Base-by-base conservation (phyloP, 2,113 vertebrate genomes). In the Nycticryphes semicollaris region DNA sequence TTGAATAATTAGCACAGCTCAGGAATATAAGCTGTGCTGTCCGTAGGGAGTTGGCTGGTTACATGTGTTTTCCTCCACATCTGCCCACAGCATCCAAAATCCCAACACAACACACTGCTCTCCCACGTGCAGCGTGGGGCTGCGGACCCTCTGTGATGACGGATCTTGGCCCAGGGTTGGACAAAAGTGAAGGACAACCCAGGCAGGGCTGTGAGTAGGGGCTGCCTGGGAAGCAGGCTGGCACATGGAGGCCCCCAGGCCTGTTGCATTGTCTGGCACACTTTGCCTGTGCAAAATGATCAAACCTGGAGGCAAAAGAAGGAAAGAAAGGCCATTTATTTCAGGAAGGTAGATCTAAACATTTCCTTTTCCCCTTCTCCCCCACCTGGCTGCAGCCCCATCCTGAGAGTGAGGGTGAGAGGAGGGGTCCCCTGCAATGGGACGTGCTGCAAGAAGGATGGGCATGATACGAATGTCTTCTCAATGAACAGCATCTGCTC, bases 41-140 rank as follows among this genome's bases (percentile, higher is more conserved):
- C 96, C 59, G 50, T 19, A 68, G 75, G 90, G 95, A 56, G 12
- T 51, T 94, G 78, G 85, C 94, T 95, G 85, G 84, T 95, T 77
- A 33, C 53, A 41, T 50, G 4, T 30, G 51, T 57, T 69, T 83
- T 37, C 87, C 88, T 96, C 95, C 94, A 89, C 80, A 73, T 93
- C 92, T 97, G 87, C 87, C 85, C 86, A 28, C 83, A 97, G 78
- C 96, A 96, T 91, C 89, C 62, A 50, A 73, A 75, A 93, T 70
- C 87, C 74, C 74, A 39, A 15, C 4, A 28, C 27, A 31, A 93
- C 76, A 50, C 12, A 11, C 80, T 33, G 27, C 22, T 53, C 16
- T 87, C 24, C 50, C 2, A 3, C 27, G 51, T 11, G 18, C 8
- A 10, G 27, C 0, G 0, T 4, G 25, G 31, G 37, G 19, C 66